Evolutionary conservation across 2,888 invertebrate genomes (phyloP), one percentile per base, ranked within the genome.

Genomic region (Spodoptera picta): DNA sequence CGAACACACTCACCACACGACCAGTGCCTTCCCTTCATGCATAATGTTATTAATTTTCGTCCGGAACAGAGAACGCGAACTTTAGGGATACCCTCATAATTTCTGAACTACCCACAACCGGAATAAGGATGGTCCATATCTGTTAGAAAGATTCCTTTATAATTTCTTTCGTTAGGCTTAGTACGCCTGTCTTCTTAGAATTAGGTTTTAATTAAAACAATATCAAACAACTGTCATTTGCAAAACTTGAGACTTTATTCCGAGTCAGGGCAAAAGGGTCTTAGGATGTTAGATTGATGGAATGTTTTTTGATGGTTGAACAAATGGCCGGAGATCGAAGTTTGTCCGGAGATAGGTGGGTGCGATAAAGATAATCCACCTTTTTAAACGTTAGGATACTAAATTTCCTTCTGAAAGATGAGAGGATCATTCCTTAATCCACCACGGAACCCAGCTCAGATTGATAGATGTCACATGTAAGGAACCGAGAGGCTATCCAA

Each of bases 161-260:
- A 11, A 52, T 59, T 69, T 51, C 23, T 45, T 31, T 51, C 9
- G 14, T 43, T 56, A 50, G 9, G 24, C 36, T 42, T 31, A 36
- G 9, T 42, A 48, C 24, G 41, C 47, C 31, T 49, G 10, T n/a
- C 24, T 49, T 42, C 11, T 4, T 27, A n/a, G 11, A 57, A 55
- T 55, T 42, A 51, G 19, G 11, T 31, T 62, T 69, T 53, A 68
- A 69, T 67, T 56, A 65, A 27, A 45, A 54, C 51, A 54, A 60
- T 54, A 49, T 73, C 60, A 42, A 46, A 55, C 53, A 65, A 56
- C 54, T 76, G 60, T 58, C 59, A 69, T 47, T 24, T 12, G 42
- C 60, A 69, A 46, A 65, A 61, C 51, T 64, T 56, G 42, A 14
- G 54, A 73, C 36, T 65, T 64, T 9, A 36, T 36, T 36, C 36